Conservation (phyloP, 2,113 vertebrate genomes). For the Oenanthe melanoleuca region DNA sequence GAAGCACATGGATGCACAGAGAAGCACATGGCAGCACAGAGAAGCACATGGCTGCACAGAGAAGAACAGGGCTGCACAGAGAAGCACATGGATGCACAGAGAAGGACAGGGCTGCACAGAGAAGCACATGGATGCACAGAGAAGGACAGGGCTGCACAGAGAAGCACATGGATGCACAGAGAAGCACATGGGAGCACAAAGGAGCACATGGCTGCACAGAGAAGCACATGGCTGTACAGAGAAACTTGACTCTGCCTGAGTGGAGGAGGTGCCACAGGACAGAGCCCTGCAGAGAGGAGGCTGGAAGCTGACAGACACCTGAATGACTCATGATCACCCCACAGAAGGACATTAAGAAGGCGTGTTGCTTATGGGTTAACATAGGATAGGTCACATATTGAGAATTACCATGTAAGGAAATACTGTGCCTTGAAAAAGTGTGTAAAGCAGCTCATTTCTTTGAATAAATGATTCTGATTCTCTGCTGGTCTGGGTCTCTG, state of each 20-base stretch:
- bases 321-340: neutral
- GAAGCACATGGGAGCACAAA: too few species aligned
- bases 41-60: too few species aligned
- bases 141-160: too few species aligned
- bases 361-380: neutral
- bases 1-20: too few species aligned
- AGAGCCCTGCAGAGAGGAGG: neutral
- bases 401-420: neutral
- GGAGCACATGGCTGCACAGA: too few species aligned
- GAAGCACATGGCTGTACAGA: neutral
- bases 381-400: fast-evolving
- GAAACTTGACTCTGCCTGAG: neutral
- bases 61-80: too few species aligned
- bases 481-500: fast-evolving
- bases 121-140: neutral
- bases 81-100: too few species aligned
- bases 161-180: neutral
- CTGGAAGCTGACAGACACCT: neutral
- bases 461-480: neutral
- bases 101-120: too few species aligned
- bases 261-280: neutral
- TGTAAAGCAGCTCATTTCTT: neutral
- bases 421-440: too few species aligned
- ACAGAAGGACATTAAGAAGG: neutral
- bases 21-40: too few species aligned